Percentiles rank a stretch among this genome's conserved stretches.
Evolutionary conservation across 2,113 vertebrate genomes (phyloP).

Genomic region (Plotosus lineatus): DNA sequence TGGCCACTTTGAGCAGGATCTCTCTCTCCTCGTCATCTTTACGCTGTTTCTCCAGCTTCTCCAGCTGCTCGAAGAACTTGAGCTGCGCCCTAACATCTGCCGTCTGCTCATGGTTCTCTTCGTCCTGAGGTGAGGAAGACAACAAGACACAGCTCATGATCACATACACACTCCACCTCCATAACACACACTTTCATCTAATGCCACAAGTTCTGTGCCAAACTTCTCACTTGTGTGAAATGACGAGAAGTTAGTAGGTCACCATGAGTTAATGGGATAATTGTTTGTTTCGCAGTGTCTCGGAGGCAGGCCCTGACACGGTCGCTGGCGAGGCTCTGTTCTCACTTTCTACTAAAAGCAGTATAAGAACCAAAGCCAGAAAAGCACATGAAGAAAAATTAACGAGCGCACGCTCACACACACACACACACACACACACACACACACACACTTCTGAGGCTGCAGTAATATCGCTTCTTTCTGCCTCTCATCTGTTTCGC

Average conservation of each 20-base stretch:
- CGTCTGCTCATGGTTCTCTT: slow-evolving; percentile 79
- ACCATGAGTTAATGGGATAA: slow-evolving; percentile 56
- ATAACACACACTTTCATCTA: neutral
- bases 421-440: slow-evolving; percentile 14
- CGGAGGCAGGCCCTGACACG: slow-evolving; percentile 33
- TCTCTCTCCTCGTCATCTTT: slow-evolving; percentile 88
- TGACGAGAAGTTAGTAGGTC: slow-evolving; percentile 55
- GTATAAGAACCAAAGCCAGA: slow-evolving; percentile 40
- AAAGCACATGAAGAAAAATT: neutral
- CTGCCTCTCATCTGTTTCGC: slow-evolving; percentile 35
- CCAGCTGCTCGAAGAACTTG: slow-evolving; percentile 88
- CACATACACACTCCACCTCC: slow-evolving; percentile 3
- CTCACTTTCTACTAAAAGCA: slow-evolving; percentile 31
- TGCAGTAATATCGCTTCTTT: slow-evolving; percentile 36
- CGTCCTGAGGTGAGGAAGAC: slow-evolving; percentile 74
- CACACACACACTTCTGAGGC: slow-evolving; percentile 39
- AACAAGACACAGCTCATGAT: slow-evolving; percentile 1
- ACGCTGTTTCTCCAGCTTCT: slow-evolving; percentile 85
- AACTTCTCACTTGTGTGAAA: slow-evolving; percentile 24
- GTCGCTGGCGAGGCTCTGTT: slow-evolving; percentile 36
- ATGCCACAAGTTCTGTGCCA: slow-evolving; percentile 22
- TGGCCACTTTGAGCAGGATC: slow-evolving; percentile 85
- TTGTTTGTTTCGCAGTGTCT: slow-evolving; percentile 46
- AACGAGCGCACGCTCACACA: neutral
- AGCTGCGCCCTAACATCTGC: slow-evolving; percentile 83